Base-by-base conservation (phyloP, 2,797 vertebrate genomes). In the Rhinella marina region DNA sequence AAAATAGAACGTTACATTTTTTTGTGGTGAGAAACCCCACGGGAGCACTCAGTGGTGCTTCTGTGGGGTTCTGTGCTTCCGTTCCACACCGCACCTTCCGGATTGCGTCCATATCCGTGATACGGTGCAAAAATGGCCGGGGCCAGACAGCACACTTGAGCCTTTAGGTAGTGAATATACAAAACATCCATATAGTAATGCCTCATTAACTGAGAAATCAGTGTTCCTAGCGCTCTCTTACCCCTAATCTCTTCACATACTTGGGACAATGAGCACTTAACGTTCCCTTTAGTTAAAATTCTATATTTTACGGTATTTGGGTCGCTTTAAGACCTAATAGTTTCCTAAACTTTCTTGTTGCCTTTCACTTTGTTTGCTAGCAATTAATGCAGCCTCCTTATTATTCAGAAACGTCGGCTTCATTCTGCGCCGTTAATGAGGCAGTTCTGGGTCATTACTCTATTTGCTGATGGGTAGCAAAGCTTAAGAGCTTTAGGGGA, bases 371-470 rank as follows among this genome's bases (percentile, higher is more conserved):
- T 86, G 56, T 77, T 79, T 86, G 21, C 76, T 70, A 80, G 85
- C 62, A 68, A 86, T 86, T 79, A 80, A 86, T 56, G 25, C 75
- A 21, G 85, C 61, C 0, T 54, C 68, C 27, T 80, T 81, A 81
- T 86, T 86, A 86, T 86, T 61, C 85, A 25, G 72, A 48, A 8
- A 75, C 27, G 77, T 80, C 70, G 85, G 52, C 76, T 86, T 79
- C 85, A 82, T 61, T 82, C 59, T 78, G 72, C 54, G 86, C 81
- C 17, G 48, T 72, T 84, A 84, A 88, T 79, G 50, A 88, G 64
- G 64, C 87, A 88, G 75, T 84, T 88, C 75, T 84, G 76, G 82
- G 52, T 88, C 82, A 88, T 88, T 88, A 84, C 82, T 78, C 61
- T 41, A 78, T 68, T 70, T 76, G 59, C 81, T 56, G 80, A 78